These are phyloP conservation scores for Tetranychus urticae DNA, from an alignment of 1,140 invertebrate species.

Conservation along the genomic window DNA sequence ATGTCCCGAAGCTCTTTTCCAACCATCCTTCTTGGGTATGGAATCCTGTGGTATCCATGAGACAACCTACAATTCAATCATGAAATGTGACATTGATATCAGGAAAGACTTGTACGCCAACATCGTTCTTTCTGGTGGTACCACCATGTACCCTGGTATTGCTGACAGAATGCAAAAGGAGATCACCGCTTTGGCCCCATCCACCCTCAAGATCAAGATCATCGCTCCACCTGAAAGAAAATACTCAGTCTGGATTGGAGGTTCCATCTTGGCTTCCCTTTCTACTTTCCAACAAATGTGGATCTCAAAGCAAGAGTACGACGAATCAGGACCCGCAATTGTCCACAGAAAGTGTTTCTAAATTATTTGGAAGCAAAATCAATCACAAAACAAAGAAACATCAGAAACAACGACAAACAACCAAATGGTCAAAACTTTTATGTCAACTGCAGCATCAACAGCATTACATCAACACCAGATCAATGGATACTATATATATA, in stretches of 20 bases:
- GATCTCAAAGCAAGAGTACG: constrained; percentile 26
- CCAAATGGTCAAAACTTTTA: no score
- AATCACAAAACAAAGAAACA: no score
- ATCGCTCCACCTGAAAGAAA: constrained; percentile 46
- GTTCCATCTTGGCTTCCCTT: constrained; percentile 26
- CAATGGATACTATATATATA: no score
- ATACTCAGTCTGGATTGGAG: constrained; percentile 67
- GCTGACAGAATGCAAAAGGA: constrained; percentile 27
- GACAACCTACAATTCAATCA: constrained; percentile 29
- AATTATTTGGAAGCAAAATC: not conserved
- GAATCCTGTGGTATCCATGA: constrained; percentile 23
- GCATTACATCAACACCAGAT: no score
- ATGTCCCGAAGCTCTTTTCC: constrained; percentile 19
- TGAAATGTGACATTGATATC: constrained; percentile 26
- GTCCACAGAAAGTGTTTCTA: constrained; percentile 19
- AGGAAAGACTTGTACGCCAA: constrained; percentile 25
- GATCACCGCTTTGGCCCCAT: constrained; percentile 21
- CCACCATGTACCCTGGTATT: constrained; percentile 30
- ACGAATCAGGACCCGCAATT: constrained; percentile 24
- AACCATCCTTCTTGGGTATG: constrained; percentile 23
- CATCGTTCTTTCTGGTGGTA: constrained; percentile 28
- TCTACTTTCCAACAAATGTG: constrained; percentile 33
- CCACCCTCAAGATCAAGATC: constrained; percentile 25
- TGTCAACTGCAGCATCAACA: no score
- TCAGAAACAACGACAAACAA: no score